Evolutionary conservation across 92 coral and sea anemone genomes (phyloP).

Genomic region (Zoanthus gigantus): DNA sequence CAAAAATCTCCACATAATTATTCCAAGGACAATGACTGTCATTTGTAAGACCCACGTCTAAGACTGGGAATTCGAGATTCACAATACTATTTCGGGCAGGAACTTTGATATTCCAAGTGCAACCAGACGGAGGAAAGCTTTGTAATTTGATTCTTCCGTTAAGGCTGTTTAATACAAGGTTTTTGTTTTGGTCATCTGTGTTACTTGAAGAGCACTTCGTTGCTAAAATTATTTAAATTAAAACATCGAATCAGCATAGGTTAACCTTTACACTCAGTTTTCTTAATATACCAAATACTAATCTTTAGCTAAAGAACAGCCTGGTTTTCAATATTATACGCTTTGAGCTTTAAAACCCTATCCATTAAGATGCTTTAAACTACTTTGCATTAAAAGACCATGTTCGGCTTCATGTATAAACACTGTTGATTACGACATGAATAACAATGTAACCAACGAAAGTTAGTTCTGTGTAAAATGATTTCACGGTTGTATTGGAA

Average conservation of each 20-base stretch:
- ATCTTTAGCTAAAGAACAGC: too few species aligned
- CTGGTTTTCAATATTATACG: too few species aligned
- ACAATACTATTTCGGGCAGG: background rate
- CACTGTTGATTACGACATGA: too few species aligned
- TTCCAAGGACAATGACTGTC: background rate
- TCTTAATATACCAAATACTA: too few species aligned
- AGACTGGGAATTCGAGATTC: background rate
- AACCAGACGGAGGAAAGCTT: background rate
- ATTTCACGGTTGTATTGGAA: too few species aligned
- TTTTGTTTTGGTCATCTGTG: slow-evolving; percentile 17
- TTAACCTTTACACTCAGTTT: too few species aligned
- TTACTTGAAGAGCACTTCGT: slow-evolving; percentile 9
- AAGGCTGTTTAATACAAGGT: background rate
- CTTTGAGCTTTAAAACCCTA: too few species aligned
- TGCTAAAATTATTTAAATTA: background rate
- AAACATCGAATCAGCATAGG: background rate
- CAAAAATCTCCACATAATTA: background rate
- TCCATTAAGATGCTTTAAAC: too few species aligned
- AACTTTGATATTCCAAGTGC: slow-evolving; percentile 5
- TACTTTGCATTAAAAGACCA: too few species aligned
- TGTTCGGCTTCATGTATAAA: too few species aligned
- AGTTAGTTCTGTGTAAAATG: too few species aligned
- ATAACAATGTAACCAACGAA: too few species aligned
- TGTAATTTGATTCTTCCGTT: background rate
- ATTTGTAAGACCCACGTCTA: background rate